phyloP scores from a whole-genome alignment of 2,113 vertebrate species.

The Anas platyrhynchos region DNA sequence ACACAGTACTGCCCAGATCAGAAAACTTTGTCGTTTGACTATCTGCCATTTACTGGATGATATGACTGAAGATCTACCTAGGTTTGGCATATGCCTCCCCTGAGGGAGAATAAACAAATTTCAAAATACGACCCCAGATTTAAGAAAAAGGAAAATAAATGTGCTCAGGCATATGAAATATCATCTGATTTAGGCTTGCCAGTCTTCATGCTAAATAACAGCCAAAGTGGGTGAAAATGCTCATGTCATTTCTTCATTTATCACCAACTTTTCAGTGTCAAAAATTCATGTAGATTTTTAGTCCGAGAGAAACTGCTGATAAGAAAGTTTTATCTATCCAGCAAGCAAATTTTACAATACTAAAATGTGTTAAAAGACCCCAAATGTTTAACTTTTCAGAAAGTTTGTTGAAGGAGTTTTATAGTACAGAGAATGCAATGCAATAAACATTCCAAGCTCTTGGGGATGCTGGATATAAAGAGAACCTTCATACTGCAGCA shows the following conservation, averaged over 20 bases:
- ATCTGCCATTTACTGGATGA: no score
- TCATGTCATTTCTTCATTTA: neutral
- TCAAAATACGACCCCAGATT: neutral
- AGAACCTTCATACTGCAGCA: neutral
- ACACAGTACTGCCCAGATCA: neutral
- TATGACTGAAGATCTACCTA: neutral
- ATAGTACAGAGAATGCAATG: accelerated
- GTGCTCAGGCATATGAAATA: neutral
- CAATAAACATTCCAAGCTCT: neutral
- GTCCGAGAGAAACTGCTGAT: neutral
- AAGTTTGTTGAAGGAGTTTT: neutral
- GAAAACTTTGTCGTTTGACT: neutral
- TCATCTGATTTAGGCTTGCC: neutral
- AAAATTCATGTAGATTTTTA: neutral
- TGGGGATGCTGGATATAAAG: neutral
- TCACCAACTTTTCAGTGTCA: neutral
- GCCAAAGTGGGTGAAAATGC: neutral
- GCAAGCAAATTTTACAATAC: neutral
- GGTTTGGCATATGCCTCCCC: neutral
- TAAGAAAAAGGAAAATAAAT: neutral
- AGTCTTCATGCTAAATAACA: neutral
- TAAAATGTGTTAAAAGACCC: neutral
- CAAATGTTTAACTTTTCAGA: neutral
- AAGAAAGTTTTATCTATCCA: neutral
- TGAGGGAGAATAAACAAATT: neutral